Conservation (phyloP, 2,888 invertebrate genomes). For the Oscheius sp. region DNA sequence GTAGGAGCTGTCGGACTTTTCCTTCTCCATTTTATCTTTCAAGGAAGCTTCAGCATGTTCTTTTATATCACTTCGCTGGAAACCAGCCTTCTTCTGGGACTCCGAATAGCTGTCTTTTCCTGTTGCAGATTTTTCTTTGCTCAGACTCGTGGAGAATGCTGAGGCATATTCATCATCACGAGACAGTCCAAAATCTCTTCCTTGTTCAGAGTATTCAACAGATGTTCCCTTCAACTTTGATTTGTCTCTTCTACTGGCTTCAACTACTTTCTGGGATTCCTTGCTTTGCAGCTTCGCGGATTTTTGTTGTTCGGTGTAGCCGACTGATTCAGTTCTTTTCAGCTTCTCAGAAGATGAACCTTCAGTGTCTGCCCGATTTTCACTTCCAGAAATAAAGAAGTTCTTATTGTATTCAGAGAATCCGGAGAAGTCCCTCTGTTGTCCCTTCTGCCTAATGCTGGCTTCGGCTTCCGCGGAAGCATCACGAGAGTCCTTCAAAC, state of each 20-base stretch:
- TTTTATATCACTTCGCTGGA: not conserved
- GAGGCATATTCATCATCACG: not conserved
- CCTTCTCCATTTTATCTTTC: not conserved
- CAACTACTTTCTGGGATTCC: conserved; percentile 1
- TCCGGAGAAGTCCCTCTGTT: not conserved
- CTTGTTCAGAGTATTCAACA: not conserved
- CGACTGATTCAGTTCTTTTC: too few relatives aligned
- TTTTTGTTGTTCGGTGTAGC: not conserved
- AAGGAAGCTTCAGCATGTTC: not conserved
- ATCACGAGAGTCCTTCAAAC: conserved; percentile 36
- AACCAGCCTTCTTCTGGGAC: not conserved
- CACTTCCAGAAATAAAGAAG: not conserved
- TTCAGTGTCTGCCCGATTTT: not conserved
- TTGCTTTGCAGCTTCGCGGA: not conserved
- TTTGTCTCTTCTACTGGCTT: conserved; percentile 4
- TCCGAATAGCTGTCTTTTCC: not conserved
- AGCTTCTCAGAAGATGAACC: too few relatives aligned
- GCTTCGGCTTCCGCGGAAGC: not conserved
- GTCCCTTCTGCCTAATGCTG: not conserved
- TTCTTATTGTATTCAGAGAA: not conserved
- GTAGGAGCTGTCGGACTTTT: not conserved
- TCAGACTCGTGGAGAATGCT: not conserved
- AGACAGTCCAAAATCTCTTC: not conserved
- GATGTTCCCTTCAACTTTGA: not conserved
- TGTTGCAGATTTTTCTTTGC: not conserved